phyloP scores from a whole-genome alignment of 30 jellyfish, hydroid and myxozoan genomes.

The Mastigias papua region DNA sequence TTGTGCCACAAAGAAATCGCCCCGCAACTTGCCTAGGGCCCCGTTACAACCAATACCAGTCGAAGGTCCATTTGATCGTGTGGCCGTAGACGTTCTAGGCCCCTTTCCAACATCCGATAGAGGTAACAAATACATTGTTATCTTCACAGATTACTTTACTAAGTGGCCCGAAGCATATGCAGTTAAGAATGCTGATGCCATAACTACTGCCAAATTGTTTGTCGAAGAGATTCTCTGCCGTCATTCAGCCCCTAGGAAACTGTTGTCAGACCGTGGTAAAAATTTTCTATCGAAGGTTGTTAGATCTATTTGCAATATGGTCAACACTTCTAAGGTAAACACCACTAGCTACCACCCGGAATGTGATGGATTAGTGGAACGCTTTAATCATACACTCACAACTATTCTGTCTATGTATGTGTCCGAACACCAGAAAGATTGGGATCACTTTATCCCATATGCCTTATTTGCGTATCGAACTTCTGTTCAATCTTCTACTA shows the following conservation, averaged over 20 bases:
- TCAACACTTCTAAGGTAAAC: constrained; percentile 15
- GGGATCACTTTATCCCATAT: constrained; percentile 57
- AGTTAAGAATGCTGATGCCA: constrained; percentile 51
- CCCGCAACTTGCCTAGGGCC: constrained; percentile 14
- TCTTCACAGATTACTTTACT: neutral
- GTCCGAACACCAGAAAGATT: constrained; percentile 48
- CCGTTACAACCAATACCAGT: constrained; percentile 77
- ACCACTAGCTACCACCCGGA: constrained; percentile 68
- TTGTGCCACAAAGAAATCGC: constrained; percentile 32
- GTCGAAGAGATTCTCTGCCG: constrained; percentile 72
- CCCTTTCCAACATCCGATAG: constrained; percentile 70
- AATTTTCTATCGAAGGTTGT: constrained; percentile 59
- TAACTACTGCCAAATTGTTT: constrained; percentile 57
- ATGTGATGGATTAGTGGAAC: constrained; percentile 65
- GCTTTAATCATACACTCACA: constrained; percentile 52
- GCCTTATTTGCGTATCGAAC: constrained; percentile 63
- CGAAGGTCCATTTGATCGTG: constrained; percentile 69
- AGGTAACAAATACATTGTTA: constrained; percentile 19
- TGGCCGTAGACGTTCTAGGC: constrained; percentile 78
- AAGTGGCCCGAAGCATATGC: constrained; percentile 82
- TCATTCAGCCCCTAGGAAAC: constrained; percentile 61
- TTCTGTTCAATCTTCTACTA: constrained; percentile 27
- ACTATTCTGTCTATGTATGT: constrained; percentile 62
- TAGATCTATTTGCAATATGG: constrained; percentile 55
- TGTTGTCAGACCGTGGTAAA: constrained; percentile 69